Percentiles rank a stretch among this genome's conserved stretches.
Evolutionary conservation across 2,113 vertebrate species (phyloP).

Genomic region (Toxotes jaculatrix): DNA sequence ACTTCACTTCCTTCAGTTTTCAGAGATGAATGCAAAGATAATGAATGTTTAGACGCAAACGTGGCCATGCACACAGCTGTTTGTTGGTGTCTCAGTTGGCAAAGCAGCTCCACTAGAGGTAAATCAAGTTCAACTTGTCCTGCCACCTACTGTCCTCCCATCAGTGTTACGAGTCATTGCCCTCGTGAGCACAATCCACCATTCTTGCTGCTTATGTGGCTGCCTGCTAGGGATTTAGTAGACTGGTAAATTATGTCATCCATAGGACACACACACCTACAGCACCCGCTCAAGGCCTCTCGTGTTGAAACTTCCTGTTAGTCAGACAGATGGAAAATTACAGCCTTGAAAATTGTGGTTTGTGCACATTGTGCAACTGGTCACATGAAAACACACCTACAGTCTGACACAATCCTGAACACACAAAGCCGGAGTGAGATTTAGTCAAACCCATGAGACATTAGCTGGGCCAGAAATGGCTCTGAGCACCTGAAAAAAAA

Average conservation of each 20-base stretch:
- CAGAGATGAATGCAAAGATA: background rate
- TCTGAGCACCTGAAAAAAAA: background rate
- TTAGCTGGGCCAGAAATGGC: background rate
- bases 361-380: conserved; percentile 16
- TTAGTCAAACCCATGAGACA: background rate
- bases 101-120: conserved; percentile 37
- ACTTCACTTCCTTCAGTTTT: background rate
- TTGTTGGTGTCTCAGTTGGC: conserved; percentile 25
- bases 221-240: conserved; percentile 67
- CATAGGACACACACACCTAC: conserved; percentile 35
- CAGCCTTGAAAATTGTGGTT: conserved; percentile 45
- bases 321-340: conserved; percentile 67
- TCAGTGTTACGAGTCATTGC: conserved; percentile 70
- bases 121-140: conserved; percentile 73
- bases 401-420: background rate
- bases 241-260: conserved; percentile 69
- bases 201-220: conserved; percentile 61
- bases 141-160: conserved; percentile 65
- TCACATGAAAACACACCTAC: background rate
- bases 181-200: conserved; percentile 62
- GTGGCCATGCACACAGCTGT: background rate
- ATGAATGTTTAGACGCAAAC: background rate
- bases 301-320: conserved; percentile 48
- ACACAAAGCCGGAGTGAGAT: background rate
- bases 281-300: conserved; percentile 64